Percentiles rank a stretch among this genome's conserved stretches.
Evolutionary conservation across 2,797 vertebrate species (phyloP).

Genomic region (Pseudomugil gertrudae): DNA sequence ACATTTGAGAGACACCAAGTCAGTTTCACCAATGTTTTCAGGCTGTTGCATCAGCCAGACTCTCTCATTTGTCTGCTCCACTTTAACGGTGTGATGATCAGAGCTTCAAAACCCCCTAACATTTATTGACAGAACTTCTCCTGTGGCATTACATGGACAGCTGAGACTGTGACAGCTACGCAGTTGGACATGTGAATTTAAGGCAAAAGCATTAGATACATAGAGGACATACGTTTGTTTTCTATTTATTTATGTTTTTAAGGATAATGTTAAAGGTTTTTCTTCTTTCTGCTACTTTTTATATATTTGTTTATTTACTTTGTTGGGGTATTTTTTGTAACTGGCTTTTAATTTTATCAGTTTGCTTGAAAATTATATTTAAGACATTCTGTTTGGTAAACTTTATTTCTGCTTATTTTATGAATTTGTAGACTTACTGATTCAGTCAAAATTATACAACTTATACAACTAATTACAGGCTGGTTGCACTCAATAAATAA

Average conservation of each 20-base stretch:
- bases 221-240: not conserved
- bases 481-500: no score
- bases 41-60: conserved; percentile 71
- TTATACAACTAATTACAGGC: no score
- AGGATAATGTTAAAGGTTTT: not conserved
- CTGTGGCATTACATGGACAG: conserved; percentile 47
- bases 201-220: conserved; percentile 12
- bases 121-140: conserved; percentile 61
- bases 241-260: not conserved
- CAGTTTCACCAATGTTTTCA: conserved; percentile 63
- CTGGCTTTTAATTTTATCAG: no score
- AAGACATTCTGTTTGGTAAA: no score
- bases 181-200: conserved; percentile 37
- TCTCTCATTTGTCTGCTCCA: conserved; percentile 66
- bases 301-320: no score
- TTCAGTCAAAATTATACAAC: no score
- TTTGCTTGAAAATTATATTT: no score
- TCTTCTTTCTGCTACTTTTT: no score
- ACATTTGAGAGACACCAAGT: conserved; percentile 44
- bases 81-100: conserved; percentile 66
- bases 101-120: conserved; percentile 60
- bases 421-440: no score
- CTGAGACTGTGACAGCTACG: conserved; percentile 30
- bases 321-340: no score
- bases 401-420: no score